Conservation (phyloP, 2,888 invertebrate species). For the Leptinotarsa peninsularis region DNA sequence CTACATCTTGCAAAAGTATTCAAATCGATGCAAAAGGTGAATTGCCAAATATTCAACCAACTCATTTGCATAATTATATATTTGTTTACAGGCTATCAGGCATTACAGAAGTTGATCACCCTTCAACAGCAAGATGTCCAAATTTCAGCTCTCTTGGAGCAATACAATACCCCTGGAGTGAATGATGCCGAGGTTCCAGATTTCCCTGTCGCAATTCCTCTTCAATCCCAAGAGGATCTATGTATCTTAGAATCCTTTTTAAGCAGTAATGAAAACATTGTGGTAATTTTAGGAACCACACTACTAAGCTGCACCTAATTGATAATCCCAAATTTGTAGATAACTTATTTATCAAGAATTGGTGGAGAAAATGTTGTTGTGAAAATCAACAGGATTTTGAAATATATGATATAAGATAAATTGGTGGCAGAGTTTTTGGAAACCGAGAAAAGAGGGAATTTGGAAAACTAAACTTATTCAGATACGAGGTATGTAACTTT, state of each 20-base stretch:
- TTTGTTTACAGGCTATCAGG: slow-evolving; percentile 16
- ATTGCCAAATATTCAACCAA: slow-evolving; percentile 17
- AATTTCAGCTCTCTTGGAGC: slow-evolving; percentile 20
- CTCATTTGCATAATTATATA: slow-evolving; percentile 2
- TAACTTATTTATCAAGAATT: slow-evolving; percentile 27
- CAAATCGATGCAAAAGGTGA: slow-evolving; percentile 20
- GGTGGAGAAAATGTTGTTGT: slow-evolving; percentile 21
- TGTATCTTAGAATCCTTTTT: slow-evolving; percentile 24
- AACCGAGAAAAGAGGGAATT: slow-evolving; percentile 32
- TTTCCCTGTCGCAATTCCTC: slow-evolving; percentile 24
- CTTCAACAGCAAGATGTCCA: slow-evolving; percentile 17
- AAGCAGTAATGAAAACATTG: slow-evolving; percentile 27
- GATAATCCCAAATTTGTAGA: slow-evolving; percentile 21
- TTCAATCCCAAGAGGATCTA: slow-evolving; percentile 25
- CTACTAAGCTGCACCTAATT: slow-evolving; percentile 11
- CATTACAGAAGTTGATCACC: slow-evolving; percentile 14
- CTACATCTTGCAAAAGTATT: slow-evolving; percentile 10
- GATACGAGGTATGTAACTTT: slow-evolving; percentile 20
- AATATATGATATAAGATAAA: slow-evolving; percentile 24
- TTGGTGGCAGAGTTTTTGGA: slow-evolving; percentile 31
- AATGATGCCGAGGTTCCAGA: slow-evolving; percentile 4
- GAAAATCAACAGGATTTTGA: slow-evolving; percentile 26
- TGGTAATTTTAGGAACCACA: slow-evolving; percentile 18
- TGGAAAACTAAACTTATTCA: slow-evolving; percentile 22
- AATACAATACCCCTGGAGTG: slow-evolving; percentile 12